Base-by-base conservation (phyloP, 2,113 vertebrate species). In the Montifringilla adamsi region DNA sequence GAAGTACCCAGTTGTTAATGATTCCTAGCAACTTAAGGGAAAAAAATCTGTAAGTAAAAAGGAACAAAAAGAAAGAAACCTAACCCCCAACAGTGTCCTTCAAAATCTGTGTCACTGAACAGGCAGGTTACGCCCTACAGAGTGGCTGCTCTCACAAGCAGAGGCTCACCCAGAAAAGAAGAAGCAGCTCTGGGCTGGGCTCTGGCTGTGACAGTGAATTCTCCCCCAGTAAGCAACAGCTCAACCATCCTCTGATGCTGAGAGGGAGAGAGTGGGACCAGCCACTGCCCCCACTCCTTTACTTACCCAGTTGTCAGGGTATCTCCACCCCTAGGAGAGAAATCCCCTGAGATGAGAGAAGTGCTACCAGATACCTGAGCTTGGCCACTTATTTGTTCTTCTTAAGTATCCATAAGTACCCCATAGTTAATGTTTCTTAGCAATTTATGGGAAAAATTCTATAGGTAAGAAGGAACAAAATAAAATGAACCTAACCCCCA, bases 71-170 rank as follows among this genome's bases (percentile, higher is more conserved):
- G 31, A 43, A 56, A 56, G 53, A 44, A 44, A 28, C 24, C 10
- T 74, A n/a, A 16, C 7, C 12, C 16, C 5, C 18, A 49, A 53
- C 21, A 24, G 35, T 5, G 18, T 53, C 74, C 58, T 86, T 62
- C 0, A 1, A 31, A 16, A 59, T 30, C 50, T 20, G 27, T 8
- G 33, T 11, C 16, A 3, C 33, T 5, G 2, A 8, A 9, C 62
- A 35, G 49, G n/a, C 6, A 13, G 80, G 28, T 15, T 8, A 44
- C 13, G 49, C 44, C 55, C 53, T 39, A 30, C 37, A 53, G 21
- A 5, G 33, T n/a, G n/a, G n/a, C n/a, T n/a, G n/a, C n/a, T n/a
- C 35, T 60, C 35, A 39, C 35, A 28, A 62, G 59, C 35, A 39
- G 24, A 60, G 35, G 11, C 59, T 39, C 16, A 39, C 11, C 35